Base-by-base conservation (phyloP, 1,140 invertebrate genomes). In the Cyrtorhinus lividipennis region DNA sequence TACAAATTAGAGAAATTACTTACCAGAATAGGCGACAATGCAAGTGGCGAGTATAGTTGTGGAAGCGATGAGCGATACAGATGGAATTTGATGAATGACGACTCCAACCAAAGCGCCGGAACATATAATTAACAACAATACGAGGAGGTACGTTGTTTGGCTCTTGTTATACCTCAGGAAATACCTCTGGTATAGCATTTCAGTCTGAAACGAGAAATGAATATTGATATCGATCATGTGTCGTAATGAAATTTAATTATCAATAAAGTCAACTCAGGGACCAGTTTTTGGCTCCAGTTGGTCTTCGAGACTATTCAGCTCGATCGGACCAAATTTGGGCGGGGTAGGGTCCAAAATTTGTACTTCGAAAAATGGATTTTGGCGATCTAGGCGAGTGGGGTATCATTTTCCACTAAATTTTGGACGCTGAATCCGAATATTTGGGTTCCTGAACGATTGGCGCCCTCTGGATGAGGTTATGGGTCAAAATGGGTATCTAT, bases 111-210 rank as follows among this genome's bases (percentile, higher is more conserved):
- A 78, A 22, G 92, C 75, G 0, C 82, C 78, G 25, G 85, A 65
- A 38, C 84, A 79, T 30, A 92, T 76, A 2, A 82, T 77, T 38
- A 88, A 77, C 13, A 94, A 73, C 24, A 94, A 77, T 2, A 81
- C 84, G 59, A 94, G 78, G 44, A 93, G 79, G 68, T 89, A 85
- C 1, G 86, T 90, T 77, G 92, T 84, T 73, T 91, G 92, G 67
- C 84, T 88, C 74, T 93, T 90, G 77, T 92, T 93, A 81, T 93
- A 89, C 63, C 90, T 85, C 61, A 94, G 80, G 72, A 94, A 93
- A 76, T 95, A 95, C 20, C 48, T 53, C 73, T 94, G 90, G 75
- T 93, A 68, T 2, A 66, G 65, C 67, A 67, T 68, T 56, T 67
- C 67, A 58, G 65, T 63, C 67, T 68, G 61, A 12, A 58, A 62